Percentiles rank a stretch among this genome's conserved stretches.
Evolutionary conservation across 2,113 vertebrate genomes (phyloP).

Genomic region (Micronycteris hirsuta): DNA sequence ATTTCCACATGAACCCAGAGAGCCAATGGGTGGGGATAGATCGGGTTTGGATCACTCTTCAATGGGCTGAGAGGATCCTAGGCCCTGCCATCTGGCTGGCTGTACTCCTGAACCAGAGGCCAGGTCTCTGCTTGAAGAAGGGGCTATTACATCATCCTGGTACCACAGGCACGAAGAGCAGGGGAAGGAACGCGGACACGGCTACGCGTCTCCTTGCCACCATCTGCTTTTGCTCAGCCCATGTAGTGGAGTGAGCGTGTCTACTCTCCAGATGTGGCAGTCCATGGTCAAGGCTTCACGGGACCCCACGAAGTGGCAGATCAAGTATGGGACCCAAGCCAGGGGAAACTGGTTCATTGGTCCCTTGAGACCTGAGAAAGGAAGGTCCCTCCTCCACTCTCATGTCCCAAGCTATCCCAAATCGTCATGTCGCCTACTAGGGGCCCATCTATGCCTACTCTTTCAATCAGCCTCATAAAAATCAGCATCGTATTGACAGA

Average conservation of each 20-base stretch:
- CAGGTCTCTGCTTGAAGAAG: not conserved
- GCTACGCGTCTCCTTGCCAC: not conserved
- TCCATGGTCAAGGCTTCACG: not conserved
- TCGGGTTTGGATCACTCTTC: not conserved
- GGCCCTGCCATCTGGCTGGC: not conserved
- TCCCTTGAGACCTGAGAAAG: slow-evolving; percentile 47
- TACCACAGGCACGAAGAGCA: not conserved
- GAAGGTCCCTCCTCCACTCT: not conserved
- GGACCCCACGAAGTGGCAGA: not conserved
- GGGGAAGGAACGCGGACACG: not conserved
- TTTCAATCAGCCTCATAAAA: slow-evolving; percentile 28
- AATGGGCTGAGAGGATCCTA: not conserved
- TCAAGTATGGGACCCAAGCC: not conserved
- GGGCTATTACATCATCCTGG: not conserved
- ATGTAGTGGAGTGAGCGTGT: not conserved
- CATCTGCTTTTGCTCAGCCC: not conserved
- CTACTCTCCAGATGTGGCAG: not conserved
- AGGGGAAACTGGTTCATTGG: not conserved
- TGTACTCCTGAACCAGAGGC: not conserved
- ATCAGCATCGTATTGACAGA: not conserved
- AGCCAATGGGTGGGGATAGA: not conserved
- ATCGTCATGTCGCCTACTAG: not conserved
- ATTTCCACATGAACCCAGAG: not conserved
- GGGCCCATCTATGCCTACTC: not conserved
- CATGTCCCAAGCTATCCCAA: slow-evolving; percentile 35